Percentiles rank a stretch among this genome's conserved stretches.
Evolutionary conservation across 2,888 invertebrate species (phyloP).

Genomic region (Tetragonisca angustula): DNA sequence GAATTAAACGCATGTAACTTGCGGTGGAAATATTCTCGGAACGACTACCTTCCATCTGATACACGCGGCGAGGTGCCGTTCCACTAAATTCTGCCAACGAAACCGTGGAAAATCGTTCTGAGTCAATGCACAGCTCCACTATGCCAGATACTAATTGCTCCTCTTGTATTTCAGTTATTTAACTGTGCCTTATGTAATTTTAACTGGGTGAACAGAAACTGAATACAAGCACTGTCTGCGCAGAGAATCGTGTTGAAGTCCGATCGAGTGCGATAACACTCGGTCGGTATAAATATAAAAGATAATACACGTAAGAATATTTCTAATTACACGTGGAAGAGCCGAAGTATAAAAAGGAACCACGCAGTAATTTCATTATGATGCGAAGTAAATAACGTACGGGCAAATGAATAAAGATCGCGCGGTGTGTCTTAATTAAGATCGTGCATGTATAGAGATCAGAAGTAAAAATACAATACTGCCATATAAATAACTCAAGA

Average conservation of each 20-base stretch:
- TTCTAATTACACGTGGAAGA: not conserved
- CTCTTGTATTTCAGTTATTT: not conserved
- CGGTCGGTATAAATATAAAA: not conserved
- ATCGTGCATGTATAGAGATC: not conserved
- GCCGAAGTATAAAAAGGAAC: too few species aligned
- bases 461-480: not conserved
- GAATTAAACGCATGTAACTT: not conserved
- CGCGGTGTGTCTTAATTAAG: not conserved
- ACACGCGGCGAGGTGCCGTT: not conserved
- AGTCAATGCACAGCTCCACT: not conserved
- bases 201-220: not conserved
- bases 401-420: not conserved
- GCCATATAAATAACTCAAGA: not conserved
- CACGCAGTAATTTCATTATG: not conserved
- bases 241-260: not conserved
- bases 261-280: not conserved
- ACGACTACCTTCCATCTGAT: not conserved
- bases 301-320: not conserved
- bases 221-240: not conserved
- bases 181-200: conserved; percentile 3
- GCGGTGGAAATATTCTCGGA: not conserved
- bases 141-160: not conserved
- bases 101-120: not conserved
- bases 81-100: conserved; percentile 4
- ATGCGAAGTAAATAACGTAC: not conserved